Evolutionary conservation across 1,140 invertebrate genomes (phyloP), one percentile per base, ranked within the genome.

Genomic region (Chrysoperla carnea): DNA sequence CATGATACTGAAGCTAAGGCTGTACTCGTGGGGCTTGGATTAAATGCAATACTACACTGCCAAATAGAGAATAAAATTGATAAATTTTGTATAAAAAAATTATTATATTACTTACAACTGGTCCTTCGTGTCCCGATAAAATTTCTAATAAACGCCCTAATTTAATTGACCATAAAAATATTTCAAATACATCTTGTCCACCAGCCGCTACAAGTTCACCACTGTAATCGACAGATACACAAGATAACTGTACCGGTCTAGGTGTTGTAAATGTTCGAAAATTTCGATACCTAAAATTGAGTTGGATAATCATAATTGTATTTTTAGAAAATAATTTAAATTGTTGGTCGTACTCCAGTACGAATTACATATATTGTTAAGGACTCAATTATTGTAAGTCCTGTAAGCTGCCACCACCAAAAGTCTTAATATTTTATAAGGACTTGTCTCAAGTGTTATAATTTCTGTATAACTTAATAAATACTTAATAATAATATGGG

Each of bases 141-240:
- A 92, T 85, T 67, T 97, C 92, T 17, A 98, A 57, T 0, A 98
- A 64, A 47, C 75, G 75, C 4, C 93, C 93, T 11, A 86, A 78
- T 66, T 95, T 85, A 46, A 98, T 66, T 1, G 88, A 93, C 93
- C 93, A 99, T 0, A 98, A 65, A 67, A 78, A 97, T 48, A 98
- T 84, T 48, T 96, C 87, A 67, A 96, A 98, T 29, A 83, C 73
- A 61, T 96, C 91, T 57, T 87, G 81, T 0, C 85, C 87, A 1
- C 90, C 93, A 6, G 93, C 92, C 27, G 84, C 88, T 17, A 97
- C 76, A 49, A 98, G 75, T 56, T 97, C 91, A 27, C 89, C 82
- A 51, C 81, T 86, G 6, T 72, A 66, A 60, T 98, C 93, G 7
- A 97, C 59, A 2, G 90, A 77, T 3, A 96, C 68, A 58, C 86